These are phyloP conservation scores for Hololepta plana DNA, from an alignment of 2,888 invertebrate genomes.

Conservation along the genomic window DNA sequence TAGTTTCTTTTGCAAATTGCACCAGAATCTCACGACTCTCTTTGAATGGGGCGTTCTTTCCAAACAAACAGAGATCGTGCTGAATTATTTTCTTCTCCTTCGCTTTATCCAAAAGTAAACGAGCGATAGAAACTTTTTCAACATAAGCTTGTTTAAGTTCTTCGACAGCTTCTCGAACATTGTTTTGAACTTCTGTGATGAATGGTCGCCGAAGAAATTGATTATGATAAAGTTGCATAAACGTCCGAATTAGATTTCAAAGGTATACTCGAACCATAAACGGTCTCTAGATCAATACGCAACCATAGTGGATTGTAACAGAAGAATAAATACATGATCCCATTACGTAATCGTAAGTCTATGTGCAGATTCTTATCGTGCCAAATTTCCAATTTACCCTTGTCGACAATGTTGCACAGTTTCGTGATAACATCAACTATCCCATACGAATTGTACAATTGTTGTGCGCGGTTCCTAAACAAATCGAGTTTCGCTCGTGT, in stretches of 20 bases:
- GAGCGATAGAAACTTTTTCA: slow-evolving; percentile 69
- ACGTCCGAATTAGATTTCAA: slow-evolving; percentile 63
- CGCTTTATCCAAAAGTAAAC: slow-evolving; percentile 75
- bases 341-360: slow-evolving; percentile 65
- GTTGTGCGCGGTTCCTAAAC: too few species aligned
- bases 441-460: too few species aligned
- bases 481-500: slow-evolving; percentile 44
- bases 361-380: slow-evolving; percentile 64
- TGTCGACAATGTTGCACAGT: slow-evolving; percentile 59
- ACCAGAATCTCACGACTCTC: slow-evolving; percentile 63
- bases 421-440: too few species aligned
- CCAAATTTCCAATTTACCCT: slow-evolving; percentile 53
- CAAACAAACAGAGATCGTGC: slow-evolving; percentile 81
- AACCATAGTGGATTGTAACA: slow-evolving; percentile 86
- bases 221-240: slow-evolving; percentile 59
- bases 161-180: slow-evolving; percentile 47
- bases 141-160: slow-evolving; percentile 57
- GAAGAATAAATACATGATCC: slow-evolving; percentile 55
- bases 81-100: slow-evolving; percentile 62
- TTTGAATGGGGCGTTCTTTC: slow-evolving; percentile 50
- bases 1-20: slow-evolving; percentile 57
- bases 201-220: slow-evolving; percentile 55
- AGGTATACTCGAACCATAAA: slow-evolving; percentile 57
- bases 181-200: slow-evolving; percentile 37
- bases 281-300: slow-evolving; percentile 69